These are phyloP conservation scores for Emydoidea blandingii DNA, from an alignment of 2,797 vertebrate species.

Conservation along the genomic window DNA sequence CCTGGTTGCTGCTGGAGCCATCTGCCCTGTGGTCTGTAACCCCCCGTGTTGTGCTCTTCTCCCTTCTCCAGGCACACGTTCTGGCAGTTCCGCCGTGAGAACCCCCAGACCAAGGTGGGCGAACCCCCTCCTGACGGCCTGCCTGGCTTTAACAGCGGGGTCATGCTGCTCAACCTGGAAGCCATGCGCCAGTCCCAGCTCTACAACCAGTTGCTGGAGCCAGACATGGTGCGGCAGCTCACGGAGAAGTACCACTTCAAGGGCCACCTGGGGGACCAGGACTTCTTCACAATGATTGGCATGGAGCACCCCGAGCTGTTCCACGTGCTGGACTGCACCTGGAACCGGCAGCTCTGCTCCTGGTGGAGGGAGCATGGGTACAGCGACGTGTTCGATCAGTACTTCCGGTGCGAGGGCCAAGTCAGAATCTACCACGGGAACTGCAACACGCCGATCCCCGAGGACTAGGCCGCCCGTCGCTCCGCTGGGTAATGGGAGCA, in stretches of 20 bases:
- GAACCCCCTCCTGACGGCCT: conserved; percentile 92
- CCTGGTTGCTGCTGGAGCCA: neutral
- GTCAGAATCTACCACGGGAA: conserved; percentile 95
- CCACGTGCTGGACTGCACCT: conserved; percentile 90
- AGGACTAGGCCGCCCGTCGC: conserved; percentile 77
- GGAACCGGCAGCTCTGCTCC: conserved; percentile 97
- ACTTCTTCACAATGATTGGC: conserved; percentile 98
- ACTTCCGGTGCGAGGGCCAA: conserved; percentile 89
- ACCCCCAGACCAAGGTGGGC: conserved; percentile 90
- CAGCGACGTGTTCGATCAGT: conserved; percentile 90
- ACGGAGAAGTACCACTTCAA: conserved; percentile 93
- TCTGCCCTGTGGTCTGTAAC: neutral
- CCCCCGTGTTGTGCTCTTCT: neutral
- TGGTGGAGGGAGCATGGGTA: conserved; percentile 99
- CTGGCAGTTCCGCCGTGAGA: conserved; percentile 97
- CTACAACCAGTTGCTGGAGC: conserved; percentile 91
- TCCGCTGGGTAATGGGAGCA: accelerated
- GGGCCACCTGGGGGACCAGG: conserved; percentile 97
- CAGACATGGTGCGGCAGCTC: conserved; percentile 85
- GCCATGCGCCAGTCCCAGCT: conserved; percentile 91
- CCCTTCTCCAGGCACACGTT: conserved; percentile 90
- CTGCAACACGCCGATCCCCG: conserved; percentile 93
- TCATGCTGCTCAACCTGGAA: conserved; percentile 92
- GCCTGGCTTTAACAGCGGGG: conserved; percentile 96
- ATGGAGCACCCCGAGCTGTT: conserved; percentile 96